A percentile compares a stretch with the other conserved stretches of the same genome.
Evolutionary conservation across 2,797 vertebrate genomes (phyloP).

Genomic region (Chromobotia macracanthus): DNA sequence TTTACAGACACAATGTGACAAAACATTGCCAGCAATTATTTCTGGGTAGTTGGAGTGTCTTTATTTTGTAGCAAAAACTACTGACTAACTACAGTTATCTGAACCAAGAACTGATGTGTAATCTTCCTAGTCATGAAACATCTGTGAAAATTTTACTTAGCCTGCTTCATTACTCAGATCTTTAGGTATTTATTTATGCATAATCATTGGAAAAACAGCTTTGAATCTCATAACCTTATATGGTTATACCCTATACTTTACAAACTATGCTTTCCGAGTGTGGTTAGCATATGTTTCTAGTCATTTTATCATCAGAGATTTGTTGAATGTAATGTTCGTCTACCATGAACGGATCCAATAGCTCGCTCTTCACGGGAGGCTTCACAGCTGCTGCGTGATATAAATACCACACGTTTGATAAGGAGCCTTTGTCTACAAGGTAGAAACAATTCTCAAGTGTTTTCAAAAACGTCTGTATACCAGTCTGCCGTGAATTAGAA

Average conservation of each 20-base stretch:
- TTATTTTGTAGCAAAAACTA: too few species aligned
- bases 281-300: neutral
- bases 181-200: neutral
- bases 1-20: neutral
- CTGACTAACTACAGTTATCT: too few species aligned
- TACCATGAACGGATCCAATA: neutral
- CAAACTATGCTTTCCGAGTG: slow-evolving; percentile 7
- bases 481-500: slow-evolving; percentile 26
- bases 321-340: neutral
- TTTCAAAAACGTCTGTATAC: slow-evolving; percentile 24
- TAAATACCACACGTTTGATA: slow-evolving; percentile 31
- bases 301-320: neutral
- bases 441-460: slow-evolving; percentile 10
- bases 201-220: slow-evolving; percentile 21
- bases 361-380: slow-evolving; percentile 13
- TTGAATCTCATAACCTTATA: neutral
- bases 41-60: too few species aligned
- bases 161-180: neutral
- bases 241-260: too few species aligned
- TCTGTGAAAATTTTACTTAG: neutral
- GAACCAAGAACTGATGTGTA: too few species aligned
- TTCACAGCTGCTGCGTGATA: slow-evolving; percentile 10
- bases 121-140: too few species aligned
- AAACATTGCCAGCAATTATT: neutral
- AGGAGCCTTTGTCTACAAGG: slow-evolving; percentile 17